Evolutionary conservation across 2,797 vertebrate species (phyloP).

Genomic region (Strix occidentalis): DNA sequence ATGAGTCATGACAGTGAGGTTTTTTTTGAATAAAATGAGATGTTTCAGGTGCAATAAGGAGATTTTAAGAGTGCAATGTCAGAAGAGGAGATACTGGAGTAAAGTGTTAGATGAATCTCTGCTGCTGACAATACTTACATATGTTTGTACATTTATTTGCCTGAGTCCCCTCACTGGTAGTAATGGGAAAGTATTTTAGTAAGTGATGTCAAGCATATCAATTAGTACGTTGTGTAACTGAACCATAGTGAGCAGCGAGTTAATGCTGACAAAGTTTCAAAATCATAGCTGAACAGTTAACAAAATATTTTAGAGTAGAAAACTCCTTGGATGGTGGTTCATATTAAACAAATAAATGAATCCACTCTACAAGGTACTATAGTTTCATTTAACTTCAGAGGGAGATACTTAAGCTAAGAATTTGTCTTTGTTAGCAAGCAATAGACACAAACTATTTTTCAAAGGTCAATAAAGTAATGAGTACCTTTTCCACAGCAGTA

Average conservation of each 20-base stretch:
- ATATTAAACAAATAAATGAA: not conserved
- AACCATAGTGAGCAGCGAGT: not conserved
- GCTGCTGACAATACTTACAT: not conserved
- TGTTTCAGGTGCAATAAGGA: not conserved
- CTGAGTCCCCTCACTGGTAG: not conserved
- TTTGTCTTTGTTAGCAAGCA: not conserved
- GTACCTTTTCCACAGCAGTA: not conserved
- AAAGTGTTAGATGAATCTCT: not conserved
- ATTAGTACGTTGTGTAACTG: not conserved
- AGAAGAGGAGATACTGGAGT: not conserved
- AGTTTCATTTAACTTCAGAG: not conserved
- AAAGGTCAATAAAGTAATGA: not conserved
- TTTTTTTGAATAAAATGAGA: not conserved
- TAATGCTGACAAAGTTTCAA: rapidly evolving
- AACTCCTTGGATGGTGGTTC: not conserved
- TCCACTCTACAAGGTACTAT: not conserved
- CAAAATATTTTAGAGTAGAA: not conserved
- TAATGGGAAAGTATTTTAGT: not conserved
- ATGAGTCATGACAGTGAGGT: not conserved
- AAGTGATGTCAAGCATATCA: not conserved
- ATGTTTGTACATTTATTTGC: not conserved
- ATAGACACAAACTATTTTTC: not conserved
- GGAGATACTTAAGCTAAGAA: not conserved
- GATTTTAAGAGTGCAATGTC: not conserved
- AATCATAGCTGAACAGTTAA: not conserved